Conservation (phyloP, 2,888 invertebrate genomes). For the Trissolcus brochymenae region DNA sequence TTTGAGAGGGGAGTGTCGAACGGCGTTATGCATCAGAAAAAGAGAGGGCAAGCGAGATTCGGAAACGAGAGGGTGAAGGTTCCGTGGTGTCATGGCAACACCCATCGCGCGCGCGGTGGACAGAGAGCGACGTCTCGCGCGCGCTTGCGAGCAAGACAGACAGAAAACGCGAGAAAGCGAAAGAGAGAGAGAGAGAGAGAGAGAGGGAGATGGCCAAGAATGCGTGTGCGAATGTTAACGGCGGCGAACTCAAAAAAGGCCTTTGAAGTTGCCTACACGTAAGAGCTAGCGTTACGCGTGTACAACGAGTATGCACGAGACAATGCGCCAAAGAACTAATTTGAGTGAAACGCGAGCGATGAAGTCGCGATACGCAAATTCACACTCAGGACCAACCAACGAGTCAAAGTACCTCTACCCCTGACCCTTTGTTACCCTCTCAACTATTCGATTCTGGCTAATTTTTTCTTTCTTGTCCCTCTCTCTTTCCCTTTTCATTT, state of each 20-base stretch:
- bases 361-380: conserved; percentile 52
- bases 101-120: conserved; percentile 65
- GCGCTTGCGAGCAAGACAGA: conserved; percentile 9
- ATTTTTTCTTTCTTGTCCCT: conserved; percentile 37
- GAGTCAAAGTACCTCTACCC: conserved; percentile 33
- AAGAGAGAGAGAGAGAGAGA: conserved; percentile 19
- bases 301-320: conserved; percentile 45
- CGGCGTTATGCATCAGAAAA: conserved; percentile 45
- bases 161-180: conserved; percentile 5
- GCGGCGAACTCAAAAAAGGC: conserved; percentile 52
- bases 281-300: conserved; percentile 62
- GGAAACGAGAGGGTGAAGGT: conserved; percentile 68
- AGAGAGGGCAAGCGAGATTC: conserved; percentile 62
- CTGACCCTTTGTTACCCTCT: conserved; percentile 38
- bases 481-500: conserved; percentile 14
- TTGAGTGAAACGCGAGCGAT: conserved; percentile 58
- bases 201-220: conserved; percentile 25
- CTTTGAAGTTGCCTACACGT: conserved; percentile 66
- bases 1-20: conserved; percentile 51
- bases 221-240: conserved; percentile 56
- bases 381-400: conserved; percentile 52
- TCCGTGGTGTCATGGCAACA: conserved; percentile 75
- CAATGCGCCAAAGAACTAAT: conserved; percentile 58
- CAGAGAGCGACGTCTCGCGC: conserved; percentile 60
- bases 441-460: conserved; percentile 47